These are phyloP conservation scores for Artibeus lituratus DNA, from an alignment of 2,797 vertebrate species.

Conservation along the genomic window DNA sequence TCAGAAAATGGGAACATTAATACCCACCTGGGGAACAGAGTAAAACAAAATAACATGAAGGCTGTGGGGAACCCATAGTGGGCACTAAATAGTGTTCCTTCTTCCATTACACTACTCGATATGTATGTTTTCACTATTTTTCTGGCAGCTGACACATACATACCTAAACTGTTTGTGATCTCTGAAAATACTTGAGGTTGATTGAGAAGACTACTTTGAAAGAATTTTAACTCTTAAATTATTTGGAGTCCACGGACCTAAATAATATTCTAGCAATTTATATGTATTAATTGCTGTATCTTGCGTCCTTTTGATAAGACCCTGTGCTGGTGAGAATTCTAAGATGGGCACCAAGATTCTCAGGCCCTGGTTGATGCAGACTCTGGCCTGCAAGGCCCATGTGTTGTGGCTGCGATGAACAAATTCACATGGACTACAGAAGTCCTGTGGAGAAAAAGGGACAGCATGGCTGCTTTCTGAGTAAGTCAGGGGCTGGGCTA, in stretches of 20 bases:
- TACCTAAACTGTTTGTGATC: neutral
- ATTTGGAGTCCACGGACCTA: neutral
- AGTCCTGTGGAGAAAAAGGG: too few relatives aligned
- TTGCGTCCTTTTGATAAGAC: neutral
- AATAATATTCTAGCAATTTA: neutral
- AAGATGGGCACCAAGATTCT: neutral
- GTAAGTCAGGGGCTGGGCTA: too few relatives aligned
- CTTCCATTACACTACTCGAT: neutral
- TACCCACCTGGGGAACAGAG: neutral
- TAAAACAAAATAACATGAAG: neutral
- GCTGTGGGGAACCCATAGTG: neutral
- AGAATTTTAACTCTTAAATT: neutral
- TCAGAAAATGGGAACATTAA: neutral
- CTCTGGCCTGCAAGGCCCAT: too few relatives aligned
- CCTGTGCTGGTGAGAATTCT: neutral
- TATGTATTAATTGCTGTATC: neutral
- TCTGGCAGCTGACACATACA: neutral
- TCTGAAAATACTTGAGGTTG: neutral
- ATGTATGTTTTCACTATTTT: neutral
- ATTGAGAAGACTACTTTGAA: neutral
- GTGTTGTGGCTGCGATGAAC: too few relatives aligned
- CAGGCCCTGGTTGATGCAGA: too few relatives aligned
- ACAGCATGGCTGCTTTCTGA: too few relatives aligned
- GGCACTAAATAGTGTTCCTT: neutral
- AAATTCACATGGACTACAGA: too few relatives aligned